These are phyloP conservation scores for Notarius quadriscutis DNA, from an alignment of 2,113 vertebrate genomes.

Conservation along the genomic window DNA sequence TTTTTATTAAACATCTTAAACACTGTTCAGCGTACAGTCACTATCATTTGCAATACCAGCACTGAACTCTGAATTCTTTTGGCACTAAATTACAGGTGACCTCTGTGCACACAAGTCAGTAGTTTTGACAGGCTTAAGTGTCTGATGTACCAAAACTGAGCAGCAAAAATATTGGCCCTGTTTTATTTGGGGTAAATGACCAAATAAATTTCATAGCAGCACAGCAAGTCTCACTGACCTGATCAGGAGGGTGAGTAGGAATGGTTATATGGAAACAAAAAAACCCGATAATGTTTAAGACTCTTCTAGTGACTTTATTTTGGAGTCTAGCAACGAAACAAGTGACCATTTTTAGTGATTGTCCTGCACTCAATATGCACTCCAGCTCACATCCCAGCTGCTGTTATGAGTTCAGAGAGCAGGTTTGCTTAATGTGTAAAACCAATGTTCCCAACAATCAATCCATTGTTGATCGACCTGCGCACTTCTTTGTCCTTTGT, in stretches of 20 bases:
- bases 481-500: no score
- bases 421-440: no score
- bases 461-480: no score
- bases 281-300: not conserved
- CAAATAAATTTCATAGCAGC: not conserved
- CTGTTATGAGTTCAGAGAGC: no score
- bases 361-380: no score
- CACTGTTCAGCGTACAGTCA: not conserved
- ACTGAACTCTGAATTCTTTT: not conserved
- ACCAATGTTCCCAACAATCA: no score
- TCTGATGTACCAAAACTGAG: not conserved
- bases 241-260: not conserved
- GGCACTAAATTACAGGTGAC: not conserved
- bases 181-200: not conserved
- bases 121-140: not conserved
- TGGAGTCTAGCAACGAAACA: no score
- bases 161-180: not conserved
- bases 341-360: no score
- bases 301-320: no score
- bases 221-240: not conserved
- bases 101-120: not conserved
- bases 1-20: not conserved
- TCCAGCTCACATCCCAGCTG: no score
- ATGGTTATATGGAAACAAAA: not conserved
- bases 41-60: not conserved